Evolutionary conservation across 2,797 vertebrate species (phyloP).

Genomic region (Sebastes nivosus): DNA sequence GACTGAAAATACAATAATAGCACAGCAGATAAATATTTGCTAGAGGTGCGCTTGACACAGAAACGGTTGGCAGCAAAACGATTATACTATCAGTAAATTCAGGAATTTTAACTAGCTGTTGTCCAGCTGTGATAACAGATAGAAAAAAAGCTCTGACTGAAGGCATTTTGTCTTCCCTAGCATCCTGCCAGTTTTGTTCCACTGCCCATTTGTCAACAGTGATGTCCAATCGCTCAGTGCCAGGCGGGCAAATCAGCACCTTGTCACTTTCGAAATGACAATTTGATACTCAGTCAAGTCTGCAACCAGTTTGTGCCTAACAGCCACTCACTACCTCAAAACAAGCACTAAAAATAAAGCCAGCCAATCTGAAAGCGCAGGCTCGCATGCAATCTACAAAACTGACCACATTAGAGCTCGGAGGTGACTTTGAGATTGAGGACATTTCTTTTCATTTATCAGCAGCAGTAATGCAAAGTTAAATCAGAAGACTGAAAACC

Average conservation of each 20-base stretch:
- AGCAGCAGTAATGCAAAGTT: slow-evolving; percentile 34
- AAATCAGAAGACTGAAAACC: slow-evolving; percentile 25
- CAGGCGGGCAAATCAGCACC: slow-evolving; percentile 84
- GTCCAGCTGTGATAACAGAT: slow-evolving; percentile 79
- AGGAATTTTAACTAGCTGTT: slow-evolving; percentile 73
- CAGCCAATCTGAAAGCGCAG: slow-evolving; percentile 53
- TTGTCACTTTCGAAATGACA: slow-evolving; percentile 87
- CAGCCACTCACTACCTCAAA: slow-evolving; percentile 69
- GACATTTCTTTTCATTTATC: slow-evolving; percentile 58
- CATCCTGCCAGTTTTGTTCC: slow-evolving; percentile 86
- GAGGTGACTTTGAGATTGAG: slow-evolving; percentile 64
- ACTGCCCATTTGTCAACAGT: slow-evolving; percentile 89
- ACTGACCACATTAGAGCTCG: slow-evolving; percentile 47
- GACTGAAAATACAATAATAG: slow-evolving; percentile 23
- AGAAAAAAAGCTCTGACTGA: slow-evolving; percentile 67
- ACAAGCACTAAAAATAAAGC: slow-evolving; percentile 75
- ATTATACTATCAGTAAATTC: slow-evolving; percentile 60
- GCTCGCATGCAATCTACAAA: slow-evolving; percentile 60
- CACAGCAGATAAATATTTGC: slow-evolving; percentile 48
- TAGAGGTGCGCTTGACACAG: slow-evolving; percentile 17
- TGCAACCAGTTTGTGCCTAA: slow-evolving; percentile 68
- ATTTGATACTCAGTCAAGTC: slow-evolving; percentile 84
- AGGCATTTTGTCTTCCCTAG: slow-evolving; percentile 86
- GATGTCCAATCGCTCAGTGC: slow-evolving; percentile 90
- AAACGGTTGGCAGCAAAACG: slow-evolving; percentile 20